Evolutionary conservation across 2,113 vertebrate species (phyloP), one percentile per base, ranked within the genome.

Genomic region (Myiagra hebetior): DNA sequence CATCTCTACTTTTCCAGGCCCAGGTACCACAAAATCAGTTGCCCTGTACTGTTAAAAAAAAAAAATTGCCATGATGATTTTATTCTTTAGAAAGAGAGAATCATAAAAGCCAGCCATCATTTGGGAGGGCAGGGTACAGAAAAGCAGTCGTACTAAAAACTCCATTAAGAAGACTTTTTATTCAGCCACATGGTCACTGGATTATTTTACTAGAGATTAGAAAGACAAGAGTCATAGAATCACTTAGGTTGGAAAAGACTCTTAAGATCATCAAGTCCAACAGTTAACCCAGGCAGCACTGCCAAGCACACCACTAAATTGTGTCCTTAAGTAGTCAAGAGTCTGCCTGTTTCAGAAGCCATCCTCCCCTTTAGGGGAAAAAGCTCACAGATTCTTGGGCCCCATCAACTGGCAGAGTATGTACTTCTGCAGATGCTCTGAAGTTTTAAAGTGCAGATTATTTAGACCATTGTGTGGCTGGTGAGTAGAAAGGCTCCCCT

Each of bases 11-110:
- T 97, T 99, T 70, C 99, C 99, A 64, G 99, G 99, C 6, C 99
- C 99, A 12, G 99, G 98, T 72, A 99, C 99, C 53, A 99, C 99
- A 92, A 99, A 99, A 98, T 99, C 99, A 47, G 99, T 99, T 94
- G 99, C 99, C 98, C 99, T 99, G 97, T 99, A 99, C 99, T 99
- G 97, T 83, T 72, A 24, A 83, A 31, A 84, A 63, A 41, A 39
- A 78, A 37, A 37, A 69, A 86, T 2, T 6, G 12, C 4, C 15
- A 65, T 28, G 21, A 73, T 67, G 11, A 85, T 88, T 95, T 93
- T 84, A 42, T 64, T 13, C 72, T 11, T 60, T 47, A 60, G 56
- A 44, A 93, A 44, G 37, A 76, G 17, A 50, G 37, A 91, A 59
- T 16, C 24, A n/a, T 24, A 70, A 69, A 64, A 77, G 47, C 52